A percentile compares a stretch with the other conserved stretches of the same genome.
Evolutionary conservation across 2,797 vertebrate species (phyloP).

Genomic region (Lagocephalus sceleratus): DNA sequence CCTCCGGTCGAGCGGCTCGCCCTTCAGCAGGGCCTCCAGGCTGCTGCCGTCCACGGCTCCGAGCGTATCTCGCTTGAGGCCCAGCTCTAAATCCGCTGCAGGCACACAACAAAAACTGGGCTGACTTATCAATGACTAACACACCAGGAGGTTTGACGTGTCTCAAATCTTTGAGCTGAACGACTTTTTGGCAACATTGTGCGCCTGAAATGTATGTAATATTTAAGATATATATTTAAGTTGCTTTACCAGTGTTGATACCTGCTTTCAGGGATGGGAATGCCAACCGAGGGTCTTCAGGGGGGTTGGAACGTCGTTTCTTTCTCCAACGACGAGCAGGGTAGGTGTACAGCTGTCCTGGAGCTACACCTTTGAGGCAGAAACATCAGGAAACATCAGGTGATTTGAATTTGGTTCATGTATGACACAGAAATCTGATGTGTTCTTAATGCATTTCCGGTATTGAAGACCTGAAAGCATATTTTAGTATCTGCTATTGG

Average conservation of each 20-base stretch:
- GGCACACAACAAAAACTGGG: background rate
- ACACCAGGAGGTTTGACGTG: no score
- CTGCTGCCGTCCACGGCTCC: conserved; percentile 89
- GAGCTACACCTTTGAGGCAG: conserved; percentile 81
- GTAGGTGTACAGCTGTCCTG: conserved; percentile 95
- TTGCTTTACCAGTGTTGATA: conserved; percentile 37
- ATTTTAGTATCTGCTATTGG: background rate
- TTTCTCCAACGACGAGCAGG: conserved; percentile 96
- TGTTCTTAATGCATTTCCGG: no score
- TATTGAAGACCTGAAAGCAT: no score
- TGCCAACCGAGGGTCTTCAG: conserved; percentile 90
- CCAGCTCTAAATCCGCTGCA: conserved; percentile 75
- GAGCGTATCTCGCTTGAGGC: conserved; percentile 88
- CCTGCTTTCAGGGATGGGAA: conserved; percentile 93
- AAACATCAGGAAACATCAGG: background rate
- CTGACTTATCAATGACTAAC: background rate
- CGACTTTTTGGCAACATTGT: background rate
- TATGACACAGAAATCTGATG: background rate
- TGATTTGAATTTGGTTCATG: background rate
- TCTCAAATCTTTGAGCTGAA: background rate
- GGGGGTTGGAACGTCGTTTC: conserved; percentile 90
- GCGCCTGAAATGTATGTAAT: background rate
- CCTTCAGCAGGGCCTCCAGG: conserved; percentile 89
- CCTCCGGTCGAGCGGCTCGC: conserved; percentile 87
- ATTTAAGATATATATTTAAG: background rate